Conservation (phyloP, 2,113 vertebrate genomes). For the Anthoscopus minutus region DNA sequence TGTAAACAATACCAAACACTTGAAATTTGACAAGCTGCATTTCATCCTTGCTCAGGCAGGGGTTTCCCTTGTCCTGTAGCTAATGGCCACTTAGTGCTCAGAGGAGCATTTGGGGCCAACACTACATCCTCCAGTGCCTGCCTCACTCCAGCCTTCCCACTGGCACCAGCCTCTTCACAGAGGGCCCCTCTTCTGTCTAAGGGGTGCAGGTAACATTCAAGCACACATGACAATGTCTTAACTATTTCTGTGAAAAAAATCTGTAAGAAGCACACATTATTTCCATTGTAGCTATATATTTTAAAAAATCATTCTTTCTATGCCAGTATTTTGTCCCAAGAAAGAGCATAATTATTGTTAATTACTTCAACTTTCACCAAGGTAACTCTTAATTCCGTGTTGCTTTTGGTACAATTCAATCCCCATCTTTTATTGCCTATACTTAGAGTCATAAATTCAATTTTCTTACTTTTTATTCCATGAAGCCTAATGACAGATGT, state of each 20-base stretch:
- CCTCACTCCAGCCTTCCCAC: not conserved
- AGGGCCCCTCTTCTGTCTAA: not conserved
- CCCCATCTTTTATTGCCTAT: not conserved
- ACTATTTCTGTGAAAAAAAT: not conserved
- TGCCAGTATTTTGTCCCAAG: not conserved
- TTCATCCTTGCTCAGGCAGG: not conserved
- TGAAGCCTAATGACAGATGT: not conserved
- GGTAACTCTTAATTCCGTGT: not conserved
- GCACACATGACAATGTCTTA: not conserved
- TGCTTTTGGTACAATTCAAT: not conserved
- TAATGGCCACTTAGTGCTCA: not conserved
- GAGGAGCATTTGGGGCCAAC: not conserved
- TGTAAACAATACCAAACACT: constrained; percentile 10
- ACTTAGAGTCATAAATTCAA: not conserved
- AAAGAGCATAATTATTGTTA: not conserved
- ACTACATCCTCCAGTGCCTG: not conserved
- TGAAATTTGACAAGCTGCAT: not conserved
- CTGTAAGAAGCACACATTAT: not conserved
- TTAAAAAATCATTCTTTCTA: not conserved
- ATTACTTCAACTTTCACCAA: not conserved
- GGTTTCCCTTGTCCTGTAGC: not conserved
- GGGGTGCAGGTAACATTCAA: not conserved
- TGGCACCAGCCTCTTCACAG: no score
- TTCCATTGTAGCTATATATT: not conserved
- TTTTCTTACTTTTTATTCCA: constrained; percentile 11